These are phyloP conservation scores for Parazoanthus swiftii DNA, from an alignment of 92 coral and sea anemone species.

Conservation along the genomic window DNA sequence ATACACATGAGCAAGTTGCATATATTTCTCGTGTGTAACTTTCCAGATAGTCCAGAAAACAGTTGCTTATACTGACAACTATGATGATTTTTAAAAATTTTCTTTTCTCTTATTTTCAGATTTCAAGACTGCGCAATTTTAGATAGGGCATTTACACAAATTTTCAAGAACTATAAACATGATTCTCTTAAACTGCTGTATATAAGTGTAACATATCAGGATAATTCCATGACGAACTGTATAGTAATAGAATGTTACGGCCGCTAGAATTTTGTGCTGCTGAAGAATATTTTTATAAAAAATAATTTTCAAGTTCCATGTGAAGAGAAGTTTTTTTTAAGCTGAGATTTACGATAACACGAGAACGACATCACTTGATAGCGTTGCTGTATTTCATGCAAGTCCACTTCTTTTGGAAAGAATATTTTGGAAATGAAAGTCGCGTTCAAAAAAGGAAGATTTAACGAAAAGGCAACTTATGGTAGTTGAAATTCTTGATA, in stretches of 20 bases:
- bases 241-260: constrained; percentile 11
- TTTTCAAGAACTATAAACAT: constrained; percentile 6
- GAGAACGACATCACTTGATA: constrained; percentile 15
- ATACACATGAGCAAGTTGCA: background rate
- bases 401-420: background rate
- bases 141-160: constrained; percentile 18
- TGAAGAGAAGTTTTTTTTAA: constrained; percentile 2
- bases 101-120: constrained; percentile 20
- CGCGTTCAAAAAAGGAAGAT: background rate
- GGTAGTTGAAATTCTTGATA: background rate
- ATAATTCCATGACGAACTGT: constrained; percentile 22
- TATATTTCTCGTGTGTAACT: background rate
- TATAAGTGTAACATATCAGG: constrained; percentile 32
- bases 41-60: too few species aligned
- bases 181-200: constrained; percentile 21
- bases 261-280: constrained; percentile 9
- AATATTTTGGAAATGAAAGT: background rate
- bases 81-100: too few species aligned
- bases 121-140: constrained; percentile 8
- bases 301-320: background rate
- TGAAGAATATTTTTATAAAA: constrained; percentile 4
- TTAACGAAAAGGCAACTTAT: background rate
- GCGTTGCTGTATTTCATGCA: background rate
- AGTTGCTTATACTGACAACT: too few species aligned
- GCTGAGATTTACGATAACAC: constrained; percentile 1